Evolutionary conservation across 2,888 invertebrate species (phyloP).

Genomic region (Shargacucullia verbasci): DNA sequence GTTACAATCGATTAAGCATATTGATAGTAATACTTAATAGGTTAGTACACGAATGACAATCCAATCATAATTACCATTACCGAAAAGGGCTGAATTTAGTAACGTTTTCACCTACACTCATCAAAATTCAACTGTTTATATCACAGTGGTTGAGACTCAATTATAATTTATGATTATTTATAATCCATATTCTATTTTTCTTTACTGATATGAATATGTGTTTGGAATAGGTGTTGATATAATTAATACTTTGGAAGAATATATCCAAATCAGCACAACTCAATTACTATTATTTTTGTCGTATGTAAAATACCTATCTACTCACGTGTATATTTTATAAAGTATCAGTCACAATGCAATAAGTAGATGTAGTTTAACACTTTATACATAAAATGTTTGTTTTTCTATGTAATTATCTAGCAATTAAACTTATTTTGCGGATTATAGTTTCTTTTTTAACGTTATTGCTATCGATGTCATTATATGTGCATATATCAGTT

Average conservation of each 20-base stretch:
- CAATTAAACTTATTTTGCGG: constrained; percentile 8
- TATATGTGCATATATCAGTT: neutral
- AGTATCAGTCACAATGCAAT: constrained; percentile 52
- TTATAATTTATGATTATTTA: constrained; percentile 37
- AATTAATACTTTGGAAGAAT: constrained; percentile 11
- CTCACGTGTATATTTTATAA: constrained; percentile 20
- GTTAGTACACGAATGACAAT: constrained; percentile 36
- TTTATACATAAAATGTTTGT: constrained; percentile 27
- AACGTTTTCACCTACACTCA: constrained; percentile 40
- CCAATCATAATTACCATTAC: constrained; percentile 25
- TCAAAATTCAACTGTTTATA: constrained; percentile 61
- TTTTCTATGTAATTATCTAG: neutral
- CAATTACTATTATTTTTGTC: constrained; percentile 10
- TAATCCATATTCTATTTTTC: constrained; percentile 23
- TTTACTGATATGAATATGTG: constrained; percentile 37
- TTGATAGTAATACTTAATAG: constrained; percentile 59
- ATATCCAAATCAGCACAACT: constrained; percentile 1
- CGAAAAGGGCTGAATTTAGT: constrained; percentile 23
- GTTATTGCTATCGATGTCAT: neutral
- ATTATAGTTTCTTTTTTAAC: constrained; percentile 1
- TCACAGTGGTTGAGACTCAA: constrained; percentile 71
- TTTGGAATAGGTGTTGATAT: constrained; percentile 6
- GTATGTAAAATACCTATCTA: constrained; percentile 48
- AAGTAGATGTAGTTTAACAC: constrained; percentile 13
- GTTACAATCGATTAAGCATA: constrained; percentile 56